A percentile compares a stretch with the other conserved stretches of the same genome.
These are phyloP conservation scores for Turritopsis rubra DNA, from an alignment of 30 jellyfish, hydroid and myxozoan species.

Conservation along the genomic window DNA sequence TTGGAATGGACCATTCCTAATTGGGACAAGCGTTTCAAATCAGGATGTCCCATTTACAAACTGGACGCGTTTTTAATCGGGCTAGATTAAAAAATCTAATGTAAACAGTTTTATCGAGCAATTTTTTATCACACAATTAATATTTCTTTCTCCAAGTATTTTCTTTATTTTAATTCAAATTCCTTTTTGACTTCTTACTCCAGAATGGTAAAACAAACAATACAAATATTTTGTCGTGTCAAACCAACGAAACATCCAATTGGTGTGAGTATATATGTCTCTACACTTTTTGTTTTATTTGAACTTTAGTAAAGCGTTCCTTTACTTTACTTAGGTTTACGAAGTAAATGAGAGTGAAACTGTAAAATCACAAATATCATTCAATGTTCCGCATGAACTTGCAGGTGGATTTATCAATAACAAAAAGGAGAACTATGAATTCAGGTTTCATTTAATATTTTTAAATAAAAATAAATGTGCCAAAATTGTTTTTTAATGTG, in stretches of 20 bases:
- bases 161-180: too few species aligned
- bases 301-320: not conserved
- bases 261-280: slow-evolving; percentile 29
- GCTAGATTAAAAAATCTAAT: too few species aligned
- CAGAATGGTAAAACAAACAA: slow-evolving; percentile 78
- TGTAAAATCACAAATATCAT: slow-evolving; percentile 37
- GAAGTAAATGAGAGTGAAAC: slow-evolving; percentile 53
- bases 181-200: not conserved
- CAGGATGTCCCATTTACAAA: too few species aligned
- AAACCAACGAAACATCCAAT: slow-evolving; percentile 47
- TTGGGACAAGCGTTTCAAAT: too few species aligned
- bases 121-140: too few species aligned
- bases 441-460: slow-evolving; percentile 31
- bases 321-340: slow-evolving; percentile 41
- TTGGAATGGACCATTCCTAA: too few species aligned
- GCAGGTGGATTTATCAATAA: slow-evolving; percentile 69
- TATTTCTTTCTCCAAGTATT: too few species aligned
- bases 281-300: too few species aligned
- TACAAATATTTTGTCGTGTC: slow-evolving; percentile 70
- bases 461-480: not conserved
- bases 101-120: too few species aligned
- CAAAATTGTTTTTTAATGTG: not conserved
- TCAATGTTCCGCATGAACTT: slow-evolving; percentile 65
- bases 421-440: slow-evolving; percentile 67
- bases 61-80: too few species aligned